Evolutionary conservation across 2,797 vertebrate species (phyloP), one percentile per base, ranked within the genome.

Genomic region (Chiloscyllium punctatum): DNA sequence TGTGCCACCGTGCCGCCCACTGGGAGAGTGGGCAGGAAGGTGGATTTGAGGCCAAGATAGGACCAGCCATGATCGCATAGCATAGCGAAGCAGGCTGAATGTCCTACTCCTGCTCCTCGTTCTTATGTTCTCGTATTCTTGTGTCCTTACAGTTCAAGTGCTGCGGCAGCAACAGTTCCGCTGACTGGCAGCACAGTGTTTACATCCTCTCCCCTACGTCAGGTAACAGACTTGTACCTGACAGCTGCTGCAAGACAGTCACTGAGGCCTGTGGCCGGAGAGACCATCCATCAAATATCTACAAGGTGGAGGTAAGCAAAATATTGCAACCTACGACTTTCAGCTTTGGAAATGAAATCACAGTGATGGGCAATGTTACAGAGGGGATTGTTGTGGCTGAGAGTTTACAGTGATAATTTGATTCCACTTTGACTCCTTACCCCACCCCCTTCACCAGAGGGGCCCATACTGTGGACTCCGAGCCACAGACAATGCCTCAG

Each of bases 221-320:
- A 0, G 96, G 96, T 87, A 96, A 96, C 71, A 97, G 98, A 95
- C n/a, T 96, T 95, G 98, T 99, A 57, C 98, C 98, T 0, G 98
- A 99, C 96, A 99, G 98, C 97, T 99, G 98, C 97, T 99, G 98
- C 96, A 99, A 99, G 96, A 98, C 97, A 0, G 96, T 98, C 95
- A 98, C 98, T 37, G 96, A 71, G 0, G 51, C 7, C 13, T 99
- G 98, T 62, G 98, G 98, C 94, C 97, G 25, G 84, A 97, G 98
- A 95, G 97, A 98, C 96, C 98, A 98, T 96, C 98, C 98, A 9
- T 99, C 98, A 96, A 99, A 99, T 97, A 98, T 99, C 97, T 99
- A 98, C 97, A 98, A 98, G 96, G 98, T 98, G 96, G 98, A 99
- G 98, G 98, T 98, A 86, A 96, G 98, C 48, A 92, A 68, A 8